A percentile compares a stretch with the other conserved stretches of the same genome.
phyloP scores from a whole-genome alignment of 2,888 invertebrate genomes.

The Elegia similella region DNA sequence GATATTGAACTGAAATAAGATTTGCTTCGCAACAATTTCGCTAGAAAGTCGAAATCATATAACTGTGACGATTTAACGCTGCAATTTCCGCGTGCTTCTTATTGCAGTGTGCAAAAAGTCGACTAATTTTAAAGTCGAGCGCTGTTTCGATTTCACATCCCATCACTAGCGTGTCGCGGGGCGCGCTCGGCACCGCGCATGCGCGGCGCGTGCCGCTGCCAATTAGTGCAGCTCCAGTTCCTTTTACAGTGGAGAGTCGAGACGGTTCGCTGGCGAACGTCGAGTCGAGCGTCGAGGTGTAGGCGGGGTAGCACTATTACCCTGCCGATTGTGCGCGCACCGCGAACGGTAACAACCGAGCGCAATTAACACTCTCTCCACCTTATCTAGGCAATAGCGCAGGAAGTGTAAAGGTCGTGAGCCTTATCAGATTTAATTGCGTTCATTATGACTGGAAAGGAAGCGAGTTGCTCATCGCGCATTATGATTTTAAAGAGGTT shows the following conservation, averaged over 20 bases:
- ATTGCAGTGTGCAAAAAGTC: conserved; percentile 63
- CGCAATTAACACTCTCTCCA: conserved; percentile 63
- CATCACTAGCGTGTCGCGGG: conserved; percentile 70
- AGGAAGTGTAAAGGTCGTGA: conserved; percentile 77
- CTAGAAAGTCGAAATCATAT: conserved; percentile 57
- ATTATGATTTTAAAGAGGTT: conserved; percentile 71
- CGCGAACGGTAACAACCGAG: conserved; percentile 32
- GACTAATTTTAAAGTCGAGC: conserved; percentile 64
- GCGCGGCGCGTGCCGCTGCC: conserved; percentile 76
- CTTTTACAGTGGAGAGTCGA: conserved; percentile 68
- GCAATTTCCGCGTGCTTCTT: conserved; percentile 53
- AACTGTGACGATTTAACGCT: conserved; percentile 48
- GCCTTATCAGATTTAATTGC: conserved; percentile 75
- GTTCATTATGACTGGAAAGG: conserved; percentile 65
- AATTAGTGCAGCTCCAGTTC: conserved; percentile 81
- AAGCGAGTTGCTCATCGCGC: conserved; percentile 61
- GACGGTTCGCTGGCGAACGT: conserved; percentile 61
- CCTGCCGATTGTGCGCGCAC: conserved; percentile 46
- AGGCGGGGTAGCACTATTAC: conserved; percentile 53
- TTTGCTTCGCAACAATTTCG: conserved; percentile 31
- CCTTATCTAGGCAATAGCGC: conserved; percentile 47
- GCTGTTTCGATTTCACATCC: conserved; percentile 75
- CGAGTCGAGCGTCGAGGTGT: conserved; percentile 35
- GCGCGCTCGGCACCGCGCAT: conserved; percentile 49
- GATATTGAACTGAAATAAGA: conserved; percentile 16